phyloP scores from a whole-genome alignment of 2,797 vertebrate species.

The Peromyscus nudipes region DNA sequence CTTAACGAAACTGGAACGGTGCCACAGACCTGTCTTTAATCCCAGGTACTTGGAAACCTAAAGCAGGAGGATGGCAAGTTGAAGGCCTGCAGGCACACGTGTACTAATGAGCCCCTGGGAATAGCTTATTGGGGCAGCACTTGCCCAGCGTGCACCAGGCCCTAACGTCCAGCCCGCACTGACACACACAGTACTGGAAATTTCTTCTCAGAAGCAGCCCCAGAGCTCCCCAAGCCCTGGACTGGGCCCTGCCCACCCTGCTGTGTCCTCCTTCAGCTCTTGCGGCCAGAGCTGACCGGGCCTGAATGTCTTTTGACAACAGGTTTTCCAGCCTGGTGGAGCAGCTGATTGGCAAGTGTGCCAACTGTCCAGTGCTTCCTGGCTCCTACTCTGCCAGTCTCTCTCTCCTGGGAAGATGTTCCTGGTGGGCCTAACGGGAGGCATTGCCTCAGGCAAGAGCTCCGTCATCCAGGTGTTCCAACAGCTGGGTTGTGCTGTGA shows the following conservation, averaged over 20 bases:
- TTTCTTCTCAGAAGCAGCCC: neutral
- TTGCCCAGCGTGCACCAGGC: neutral
- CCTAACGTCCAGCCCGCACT: neutral
- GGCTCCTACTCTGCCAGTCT: neutral
- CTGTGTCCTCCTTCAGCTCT: neutral
- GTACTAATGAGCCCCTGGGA: neutral
- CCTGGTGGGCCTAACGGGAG: slow-evolving; percentile 96
- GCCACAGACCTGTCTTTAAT: neutral
- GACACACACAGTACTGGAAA: neutral
- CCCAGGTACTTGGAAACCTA: neutral
- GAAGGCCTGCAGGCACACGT: neutral
- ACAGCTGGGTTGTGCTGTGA: slow-evolving; percentile 95
- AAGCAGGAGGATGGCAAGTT: neutral
- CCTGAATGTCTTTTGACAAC: neutral
- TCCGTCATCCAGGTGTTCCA: slow-evolving; percentile 93
- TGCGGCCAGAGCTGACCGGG: slow-evolving; percentile 14
- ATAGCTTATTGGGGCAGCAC: neutral
- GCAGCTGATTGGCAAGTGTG: too few relatives aligned
- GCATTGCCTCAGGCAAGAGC: slow-evolving; percentile 97
- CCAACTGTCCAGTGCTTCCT: neutral
- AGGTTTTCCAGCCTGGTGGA: neutral
- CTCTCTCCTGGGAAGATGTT: slow-evolving; percentile 91
- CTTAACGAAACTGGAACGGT: neutral
- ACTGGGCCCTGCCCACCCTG: neutral
- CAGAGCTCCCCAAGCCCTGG: neutral